Evolutionary conservation across 2,797 vertebrate species (phyloP).

Genomic region (Somateria mollissima): DNA sequence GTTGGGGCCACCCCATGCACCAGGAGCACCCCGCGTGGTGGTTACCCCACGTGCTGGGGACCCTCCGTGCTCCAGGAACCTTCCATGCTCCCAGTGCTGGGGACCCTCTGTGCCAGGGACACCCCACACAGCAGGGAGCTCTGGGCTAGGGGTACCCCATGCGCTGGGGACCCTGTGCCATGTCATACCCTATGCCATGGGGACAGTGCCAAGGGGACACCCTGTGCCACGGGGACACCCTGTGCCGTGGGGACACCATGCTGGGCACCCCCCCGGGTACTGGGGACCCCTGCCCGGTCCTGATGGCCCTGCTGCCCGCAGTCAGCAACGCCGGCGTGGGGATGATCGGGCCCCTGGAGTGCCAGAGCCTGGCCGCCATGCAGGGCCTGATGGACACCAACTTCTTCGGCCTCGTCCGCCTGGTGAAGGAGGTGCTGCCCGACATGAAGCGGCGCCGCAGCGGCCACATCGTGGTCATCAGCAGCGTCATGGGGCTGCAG

Average conservation of each 20-base stretch:
- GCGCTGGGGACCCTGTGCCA: neutral
- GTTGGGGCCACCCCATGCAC: fast-evolving
- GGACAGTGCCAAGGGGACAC: too few relatives aligned
- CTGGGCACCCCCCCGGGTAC: neutral
- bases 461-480: constrained; percentile 83
- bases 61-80: neutral
- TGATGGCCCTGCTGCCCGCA: neutral
- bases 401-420: constrained; percentile 83
- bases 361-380: constrained; percentile 83
- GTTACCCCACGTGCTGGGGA: neutral
- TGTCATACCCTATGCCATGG: too few relatives aligned
- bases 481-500: constrained; percentile 86
- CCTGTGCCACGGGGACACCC: too few relatives aligned
- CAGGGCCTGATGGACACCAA: constrained; percentile 85
- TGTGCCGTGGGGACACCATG: neutral
- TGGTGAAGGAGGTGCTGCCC: constrained; percentile 86
- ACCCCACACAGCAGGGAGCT: neutral
- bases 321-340: constrained; percentile 88
- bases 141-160: neutral
- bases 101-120: fast-evolving
- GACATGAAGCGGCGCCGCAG: constrained; percentile 84
- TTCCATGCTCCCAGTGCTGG: fast-evolving
- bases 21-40: neutral
- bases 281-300: neutral
- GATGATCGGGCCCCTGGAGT: constrained; percentile 83